phyloP scores from a whole-genome alignment of 2,113 vertebrate species.

The Typhlomys cinereus region DNA sequence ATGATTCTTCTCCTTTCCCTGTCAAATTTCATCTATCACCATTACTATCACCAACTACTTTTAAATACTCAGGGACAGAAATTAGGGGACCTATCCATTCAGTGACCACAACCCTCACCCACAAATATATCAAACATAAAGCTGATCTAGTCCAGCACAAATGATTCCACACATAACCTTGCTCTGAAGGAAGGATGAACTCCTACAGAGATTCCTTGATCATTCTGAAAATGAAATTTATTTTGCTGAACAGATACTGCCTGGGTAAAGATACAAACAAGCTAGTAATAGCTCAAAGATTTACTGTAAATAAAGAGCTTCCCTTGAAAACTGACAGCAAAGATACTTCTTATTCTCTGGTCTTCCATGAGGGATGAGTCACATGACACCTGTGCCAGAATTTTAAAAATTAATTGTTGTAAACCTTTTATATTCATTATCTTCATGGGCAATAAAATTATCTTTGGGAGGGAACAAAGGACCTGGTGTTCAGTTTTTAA shows the following conservation, averaged over 20 bases:
- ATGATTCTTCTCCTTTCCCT: background rate
- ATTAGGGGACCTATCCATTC: background rate
- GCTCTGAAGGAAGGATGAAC: background rate
- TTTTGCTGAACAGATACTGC: slow-evolving; percentile 38
- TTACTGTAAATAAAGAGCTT: background rate
- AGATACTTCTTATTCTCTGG: background rate
- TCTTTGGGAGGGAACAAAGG: background rate
- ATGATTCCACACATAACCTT: background rate
- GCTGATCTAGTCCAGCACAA: background rate
- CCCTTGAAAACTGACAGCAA: background rate
- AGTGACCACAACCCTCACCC: background rate
- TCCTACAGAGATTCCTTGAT: background rate
- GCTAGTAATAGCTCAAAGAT: background rate
- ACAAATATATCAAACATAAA: background rate
- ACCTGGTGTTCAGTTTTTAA: too few relatives aligned
- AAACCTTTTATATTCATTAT: background rate
- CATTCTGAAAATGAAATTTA: slow-evolving; percentile 36
- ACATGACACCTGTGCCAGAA: background rate
- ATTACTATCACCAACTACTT: background rate
- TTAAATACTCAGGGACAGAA: slow-evolving; percentile 16
- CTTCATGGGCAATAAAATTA: background rate
- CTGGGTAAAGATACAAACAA: background rate
- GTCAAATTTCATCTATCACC: background rate
- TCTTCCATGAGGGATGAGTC: slow-evolving; percentile 23
- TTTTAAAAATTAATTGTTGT: background rate